Conservation (phyloP, 2,113 vertebrate genomes). For the Grus americana region DNA sequence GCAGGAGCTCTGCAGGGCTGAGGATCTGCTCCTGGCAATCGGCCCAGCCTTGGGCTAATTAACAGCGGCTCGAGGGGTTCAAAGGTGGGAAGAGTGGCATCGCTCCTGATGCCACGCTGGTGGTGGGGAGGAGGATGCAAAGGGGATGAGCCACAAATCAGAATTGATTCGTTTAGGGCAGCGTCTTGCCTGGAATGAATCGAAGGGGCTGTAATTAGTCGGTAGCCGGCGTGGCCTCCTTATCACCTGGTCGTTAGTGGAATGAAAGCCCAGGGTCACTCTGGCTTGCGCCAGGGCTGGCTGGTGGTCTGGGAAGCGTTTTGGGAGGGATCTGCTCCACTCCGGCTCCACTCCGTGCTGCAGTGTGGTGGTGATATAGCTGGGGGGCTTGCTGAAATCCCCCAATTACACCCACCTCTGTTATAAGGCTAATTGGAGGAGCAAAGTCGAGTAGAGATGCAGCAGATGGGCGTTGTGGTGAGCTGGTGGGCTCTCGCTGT, state of each 20-base stretch:
- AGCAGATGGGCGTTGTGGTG: neutral
- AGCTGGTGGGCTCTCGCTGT: neutral
- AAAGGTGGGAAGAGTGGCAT: neutral
- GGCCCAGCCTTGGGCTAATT: neutral
- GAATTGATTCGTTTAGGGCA: neutral
- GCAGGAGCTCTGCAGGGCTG: neutral
- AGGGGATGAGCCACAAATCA: neutral
- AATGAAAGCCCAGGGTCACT: neutral
- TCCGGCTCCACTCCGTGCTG: neutral
- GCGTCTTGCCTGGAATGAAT: neutral
- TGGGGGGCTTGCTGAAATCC: neutral
- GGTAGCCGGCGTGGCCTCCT: neutral
- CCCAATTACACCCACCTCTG: rapidly evolving
- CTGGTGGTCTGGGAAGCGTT: neutral
- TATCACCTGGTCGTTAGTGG: neutral
- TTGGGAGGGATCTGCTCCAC: neutral
- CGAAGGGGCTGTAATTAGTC: neutral
- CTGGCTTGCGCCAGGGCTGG: neutral
- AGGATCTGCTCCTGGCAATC: neutral
- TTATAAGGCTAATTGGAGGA: neutral
- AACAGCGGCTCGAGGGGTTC: neutral
- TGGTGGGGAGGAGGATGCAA: neutral
- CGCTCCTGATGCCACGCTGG: rapidly evolving
- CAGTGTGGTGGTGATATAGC: neutral
- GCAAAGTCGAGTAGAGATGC: neutral